These are phyloP conservation scores for Gymnarchus niloticus DNA, from an alignment of 2,113 vertebrate species.

Conservation along the genomic window DNA sequence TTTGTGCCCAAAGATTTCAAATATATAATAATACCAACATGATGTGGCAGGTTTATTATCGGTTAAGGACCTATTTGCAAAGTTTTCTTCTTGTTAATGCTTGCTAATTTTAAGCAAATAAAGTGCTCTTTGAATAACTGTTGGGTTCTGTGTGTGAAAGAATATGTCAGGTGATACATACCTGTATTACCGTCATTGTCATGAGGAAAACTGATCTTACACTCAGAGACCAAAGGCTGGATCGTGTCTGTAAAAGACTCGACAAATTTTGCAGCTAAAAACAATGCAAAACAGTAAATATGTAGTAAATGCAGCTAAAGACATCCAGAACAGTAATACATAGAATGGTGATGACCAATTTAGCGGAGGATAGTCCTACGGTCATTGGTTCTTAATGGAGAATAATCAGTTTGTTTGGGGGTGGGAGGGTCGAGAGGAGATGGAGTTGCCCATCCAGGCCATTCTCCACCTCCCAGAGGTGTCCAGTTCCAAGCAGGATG, in stretches of 20 bases:
- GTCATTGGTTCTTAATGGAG: background rate
- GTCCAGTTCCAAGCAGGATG: constrained; percentile 8
- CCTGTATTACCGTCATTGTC: background rate
- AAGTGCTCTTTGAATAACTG: background rate
- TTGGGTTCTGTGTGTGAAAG: background rate
- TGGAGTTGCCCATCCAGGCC: background rate
- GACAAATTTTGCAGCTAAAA: background rate
- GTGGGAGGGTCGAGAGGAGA: background rate
- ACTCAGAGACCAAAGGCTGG: background rate
- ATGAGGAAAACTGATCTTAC: background rate
- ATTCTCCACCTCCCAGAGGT: constrained; percentile 1
- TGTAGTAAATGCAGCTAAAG: background rate
- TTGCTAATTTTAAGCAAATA: too few relatives aligned
- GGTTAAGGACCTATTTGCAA: background rate
- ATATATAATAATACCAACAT: background rate
- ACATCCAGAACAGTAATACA: background rate
- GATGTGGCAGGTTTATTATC: background rate
- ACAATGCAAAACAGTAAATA: too few relatives aligned
- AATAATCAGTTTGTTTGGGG: background rate
- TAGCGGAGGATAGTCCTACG: background rate
- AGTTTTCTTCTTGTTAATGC: background rate
- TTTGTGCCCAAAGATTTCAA: background rate
- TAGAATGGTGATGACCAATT: background rate
- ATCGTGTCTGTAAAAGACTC: background rate
- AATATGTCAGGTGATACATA: background rate